These are phyloP conservation scores for Zophobas atratus DNA, from an alignment of 1,140 invertebrate species.

Conservation along the genomic window DNA sequence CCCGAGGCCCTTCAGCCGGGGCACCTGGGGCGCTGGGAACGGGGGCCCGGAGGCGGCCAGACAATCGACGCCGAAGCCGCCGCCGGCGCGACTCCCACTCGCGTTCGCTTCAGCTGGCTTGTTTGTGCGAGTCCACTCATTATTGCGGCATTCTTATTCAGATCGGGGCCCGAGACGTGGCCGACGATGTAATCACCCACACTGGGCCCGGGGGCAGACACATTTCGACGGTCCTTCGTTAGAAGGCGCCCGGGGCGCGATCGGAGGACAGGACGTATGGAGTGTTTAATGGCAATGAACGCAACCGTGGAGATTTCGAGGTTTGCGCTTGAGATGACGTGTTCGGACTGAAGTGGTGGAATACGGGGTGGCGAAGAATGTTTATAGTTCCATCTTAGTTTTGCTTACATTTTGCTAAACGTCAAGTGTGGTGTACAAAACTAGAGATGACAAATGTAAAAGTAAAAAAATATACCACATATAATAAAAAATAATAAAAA, in stretches of 20 bases:
- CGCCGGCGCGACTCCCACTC: conserved; percentile 43
- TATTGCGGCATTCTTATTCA: conserved; percentile 51
- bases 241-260: conserved; percentile 11
- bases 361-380: too few relatives aligned
- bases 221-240: conserved; percentile 41
- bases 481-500: too few relatives aligned
- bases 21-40: conserved; percentile 55
- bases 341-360: too few relatives aligned
- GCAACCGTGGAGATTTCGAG: too few relatives aligned
- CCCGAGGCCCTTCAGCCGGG: conserved; percentile 46
- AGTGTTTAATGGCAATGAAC: too few relatives aligned
- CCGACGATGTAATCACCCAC: conserved; percentile 50
- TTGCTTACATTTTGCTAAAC: too few relatives aligned
- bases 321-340: too few relatives aligned
- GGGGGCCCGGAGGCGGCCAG: conserved; percentile 52
- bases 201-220: conserved; percentile 19
- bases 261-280: too few relatives aligned
- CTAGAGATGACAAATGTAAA: too few relatives aligned
- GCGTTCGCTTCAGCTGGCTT: conserved; percentile 38
- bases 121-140: conserved; percentile 50
- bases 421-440: too few relatives aligned
- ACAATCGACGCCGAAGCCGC: conserved; percentile 59
- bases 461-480: too few relatives aligned
- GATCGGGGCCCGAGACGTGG: conserved; percentile 43
- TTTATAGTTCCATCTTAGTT: too few relatives aligned